A percentile compares a stretch with the other conserved stretches of the same genome.
phyloP scores from a whole-genome alignment of 2,797 vertebrate genomes.

The Bryconaethiops microstoma region DNA sequence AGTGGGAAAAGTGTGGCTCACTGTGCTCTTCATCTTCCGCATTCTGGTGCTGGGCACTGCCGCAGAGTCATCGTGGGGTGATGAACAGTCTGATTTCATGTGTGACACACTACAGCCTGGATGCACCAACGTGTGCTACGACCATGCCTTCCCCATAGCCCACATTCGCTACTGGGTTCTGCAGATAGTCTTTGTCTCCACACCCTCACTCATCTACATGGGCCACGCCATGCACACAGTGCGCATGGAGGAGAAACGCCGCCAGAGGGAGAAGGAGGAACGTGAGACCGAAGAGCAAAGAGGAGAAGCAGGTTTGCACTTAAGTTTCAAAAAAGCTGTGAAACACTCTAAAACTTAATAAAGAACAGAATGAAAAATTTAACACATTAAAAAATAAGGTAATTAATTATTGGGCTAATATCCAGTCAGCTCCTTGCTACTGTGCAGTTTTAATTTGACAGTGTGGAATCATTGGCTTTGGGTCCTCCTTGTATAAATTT shows the following conservation, averaged over 20 bases:
- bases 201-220: conserved; percentile 95
- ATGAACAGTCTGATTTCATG: conserved; percentile 94
- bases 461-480: background rate
- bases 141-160: conserved; percentile 96
- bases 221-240: conserved; percentile 93
- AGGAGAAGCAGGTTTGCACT: conserved; percentile 60
- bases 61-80: conserved; percentile 96
- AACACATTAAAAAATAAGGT: too few species aligned
- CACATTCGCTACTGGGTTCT: conserved; percentile 98
- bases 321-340: too few species aligned
- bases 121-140: conserved; percentile 96
- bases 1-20: conserved; percentile 96
- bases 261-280: conserved; percentile 77
- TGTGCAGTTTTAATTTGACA: background rate
- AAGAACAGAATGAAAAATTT: too few species aligned
- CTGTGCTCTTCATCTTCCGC: conserved; percentile 95
- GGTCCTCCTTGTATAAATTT: too few species aligned
- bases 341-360: too few species aligned
- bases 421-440: background rate
- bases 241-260: conserved; percentile 88
- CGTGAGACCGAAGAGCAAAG: conserved; percentile 57
- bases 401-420: background rate
- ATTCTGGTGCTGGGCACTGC: conserved; percentile 96
- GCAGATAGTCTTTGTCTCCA: conserved; percentile 97
- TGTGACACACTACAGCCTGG: conserved; percentile 94